A percentile compares a stretch with the other conserved stretches of the same genome.
Conservation (phyloP, 2,888 invertebrate genomes). For the Dione vanillae region DNA sequence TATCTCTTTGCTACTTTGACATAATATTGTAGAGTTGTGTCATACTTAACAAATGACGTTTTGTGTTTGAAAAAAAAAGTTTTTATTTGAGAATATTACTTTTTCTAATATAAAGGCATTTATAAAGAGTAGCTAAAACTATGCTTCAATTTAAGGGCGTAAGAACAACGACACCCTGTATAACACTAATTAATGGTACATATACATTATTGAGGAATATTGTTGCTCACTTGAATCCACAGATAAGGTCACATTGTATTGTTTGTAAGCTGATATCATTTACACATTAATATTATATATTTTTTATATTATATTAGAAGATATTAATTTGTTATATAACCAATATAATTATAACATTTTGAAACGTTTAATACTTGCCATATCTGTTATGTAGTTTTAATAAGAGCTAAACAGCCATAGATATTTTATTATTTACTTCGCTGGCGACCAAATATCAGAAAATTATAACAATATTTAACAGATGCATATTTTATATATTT, state of each 20-base stretch:
- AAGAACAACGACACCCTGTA: too few species aligned
- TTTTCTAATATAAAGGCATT: too few species aligned
- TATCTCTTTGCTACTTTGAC: too few species aligned
- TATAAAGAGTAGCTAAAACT: too few species aligned
- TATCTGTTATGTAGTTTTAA: slow-evolving; percentile 34
- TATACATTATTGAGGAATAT: neutral
- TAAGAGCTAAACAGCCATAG: slow-evolving; percentile 51
- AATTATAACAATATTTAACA: neutral
- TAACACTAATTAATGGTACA: too few species aligned
- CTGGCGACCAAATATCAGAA: slow-evolving; percentile 17
- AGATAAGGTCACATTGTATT: slow-evolving; percentile 5
- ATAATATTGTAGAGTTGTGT: too few species aligned
- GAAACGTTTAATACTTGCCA: slow-evolving; percentile 44
- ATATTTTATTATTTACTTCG: slow-evolving; percentile 40
- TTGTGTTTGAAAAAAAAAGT: too few species aligned
- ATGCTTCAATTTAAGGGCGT: too few species aligned
- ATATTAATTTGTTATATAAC: neutral
- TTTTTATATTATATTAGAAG: neutral
- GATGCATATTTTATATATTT: too few species aligned
- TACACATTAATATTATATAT: neutral
- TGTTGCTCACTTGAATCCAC: slow-evolving; percentile 35
- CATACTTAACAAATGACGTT: too few species aligned
- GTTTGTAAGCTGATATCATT: slow-evolving; percentile 4
- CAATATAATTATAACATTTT: slow-evolving; percentile 3
- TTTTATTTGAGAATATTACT: too few species aligned